Percentiles rank a stretch among this genome's conserved stretches.
Conservation (phyloP, 2,888 invertebrate species). For the Rhingia rostrata region DNA sequence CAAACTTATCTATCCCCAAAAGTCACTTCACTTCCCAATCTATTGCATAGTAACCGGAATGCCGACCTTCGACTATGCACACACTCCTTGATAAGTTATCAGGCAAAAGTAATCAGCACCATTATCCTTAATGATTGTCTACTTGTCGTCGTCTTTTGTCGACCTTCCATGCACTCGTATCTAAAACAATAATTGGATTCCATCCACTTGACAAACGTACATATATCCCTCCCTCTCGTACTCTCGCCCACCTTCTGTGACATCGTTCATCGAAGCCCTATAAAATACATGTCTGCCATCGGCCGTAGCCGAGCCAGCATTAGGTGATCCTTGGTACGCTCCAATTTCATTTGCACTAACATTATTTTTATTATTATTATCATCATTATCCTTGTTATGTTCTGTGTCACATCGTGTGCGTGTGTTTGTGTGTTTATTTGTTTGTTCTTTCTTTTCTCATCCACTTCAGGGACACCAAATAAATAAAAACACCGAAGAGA, state of each 20-base stretch:
- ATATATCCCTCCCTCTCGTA: constrained; percentile 6
- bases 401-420: background rate
- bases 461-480: constrained; percentile 57
- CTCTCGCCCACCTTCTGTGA: constrained; percentile 5
- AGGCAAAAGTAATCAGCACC: constrained; percentile 3
- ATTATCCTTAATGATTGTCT: constrained; percentile 21
- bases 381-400: constrained; percentile 54
- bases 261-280: constrained; percentile 33
- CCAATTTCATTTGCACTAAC: constrained; percentile 54
- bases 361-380: constrained; percentile 55
- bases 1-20: no score
- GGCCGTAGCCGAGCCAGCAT: constrained; percentile 5
- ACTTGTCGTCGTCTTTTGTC: background rate
- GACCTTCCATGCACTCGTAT: constrained; percentile 9
- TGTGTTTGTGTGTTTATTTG: constrained; percentile 4
- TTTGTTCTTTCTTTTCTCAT: constrained; percentile 27
- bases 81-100: background rate
- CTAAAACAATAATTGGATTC: constrained; percentile 31
- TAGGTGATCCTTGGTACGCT: constrained; percentile 52
- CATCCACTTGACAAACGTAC: background rate
- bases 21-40: no score
- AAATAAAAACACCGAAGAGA: constrained; percentile 42
- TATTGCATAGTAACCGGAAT: background rate
- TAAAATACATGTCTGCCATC: constrained; percentile 32
- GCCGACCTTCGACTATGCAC: background rate